A percentile compares a stretch with the other conserved stretches of the same genome.
These are phyloP conservation scores for Hermaeophaga mercurialis DNA, from an alignment of 2,888 invertebrate species.

Conservation along the genomic window DNA sequence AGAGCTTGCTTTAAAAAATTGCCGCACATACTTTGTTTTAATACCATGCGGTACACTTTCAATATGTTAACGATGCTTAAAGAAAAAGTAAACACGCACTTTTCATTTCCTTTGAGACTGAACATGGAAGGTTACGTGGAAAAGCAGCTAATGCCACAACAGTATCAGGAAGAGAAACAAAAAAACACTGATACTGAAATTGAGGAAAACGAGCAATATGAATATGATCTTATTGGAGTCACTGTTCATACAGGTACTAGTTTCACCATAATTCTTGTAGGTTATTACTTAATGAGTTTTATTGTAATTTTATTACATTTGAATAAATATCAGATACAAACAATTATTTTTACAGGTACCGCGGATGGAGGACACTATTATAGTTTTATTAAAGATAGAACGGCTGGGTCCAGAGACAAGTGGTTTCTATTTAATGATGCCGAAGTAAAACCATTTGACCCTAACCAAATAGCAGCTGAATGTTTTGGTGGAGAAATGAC, in stretches of 20 bases:
- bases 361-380: constrained; percentile 98
- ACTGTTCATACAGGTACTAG: constrained; percentile 90
- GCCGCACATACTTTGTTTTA: constrained; percentile 92
- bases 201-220: constrained; percentile 73
- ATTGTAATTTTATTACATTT: too few species aligned
- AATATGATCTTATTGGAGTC: constrained; percentile 75
- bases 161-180: constrained; percentile 75
- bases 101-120: constrained; percentile 90
- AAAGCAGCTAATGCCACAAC: constrained; percentile 88
- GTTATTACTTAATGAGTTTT: constrained; percentile 11
- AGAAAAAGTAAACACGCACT: constrained; percentile 96
- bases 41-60: constrained; percentile 96
- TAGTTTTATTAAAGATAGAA: constrained; percentile 90
- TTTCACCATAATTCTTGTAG: not conserved
- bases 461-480: constrained; percentile 91
- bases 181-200: constrained; percentile 58
- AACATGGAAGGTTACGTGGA: constrained; percentile 97
- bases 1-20: constrained; percentile 83
- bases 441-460: constrained; percentile 93
- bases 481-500: constrained; percentile 99
- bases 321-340: constrained; percentile 1
- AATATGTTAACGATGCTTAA: constrained; percentile 98
- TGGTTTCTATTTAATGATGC: constrained; percentile 94
- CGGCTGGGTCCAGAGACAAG: constrained; percentile 76
- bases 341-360: constrained; percentile 65